These are phyloP conservation scores for Cavia aperea DNA, from an alignment of 2,113 vertebrate genomes.

Conservation along the genomic window DNA sequence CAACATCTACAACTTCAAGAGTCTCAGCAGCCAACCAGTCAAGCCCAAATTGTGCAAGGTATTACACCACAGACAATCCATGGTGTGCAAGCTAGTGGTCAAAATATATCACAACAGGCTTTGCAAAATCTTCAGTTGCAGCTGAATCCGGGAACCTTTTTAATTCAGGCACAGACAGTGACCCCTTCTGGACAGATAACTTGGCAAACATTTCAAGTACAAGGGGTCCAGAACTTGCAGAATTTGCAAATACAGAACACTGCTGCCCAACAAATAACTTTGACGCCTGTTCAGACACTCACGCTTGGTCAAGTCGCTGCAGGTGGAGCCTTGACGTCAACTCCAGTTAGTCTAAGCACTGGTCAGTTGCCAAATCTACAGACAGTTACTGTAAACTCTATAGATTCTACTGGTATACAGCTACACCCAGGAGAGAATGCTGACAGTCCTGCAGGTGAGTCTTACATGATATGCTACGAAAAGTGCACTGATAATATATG, in stretches of 20 bases:
- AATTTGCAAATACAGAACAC: slow-evolving; percentile 97
- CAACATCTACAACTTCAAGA: slow-evolving; percentile 93
- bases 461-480: slow-evolving; percentile 3
- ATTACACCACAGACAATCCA: slow-evolving; percentile 89
- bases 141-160: slow-evolving; percentile 96
- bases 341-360: slow-evolving; percentile 87
- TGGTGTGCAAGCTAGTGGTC: slow-evolving; percentile 81
- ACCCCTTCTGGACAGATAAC: slow-evolving; percentile 97
- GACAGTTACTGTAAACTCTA: slow-evolving; percentile 95
- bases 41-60: slow-evolving; percentile 92
- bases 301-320: slow-evolving; percentile 91
- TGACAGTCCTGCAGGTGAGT: slow-evolving; percentile 86
- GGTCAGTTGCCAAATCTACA: slow-evolving; percentile 97
- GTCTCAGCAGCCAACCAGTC: slow-evolving; percentile 88
- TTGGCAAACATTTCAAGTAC: slow-evolving; percentile 99
- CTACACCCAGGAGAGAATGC: slow-evolving; percentile 88
- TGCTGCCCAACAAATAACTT: slow-evolving; percentile 94
- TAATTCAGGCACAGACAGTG: slow-evolving; percentile 99
- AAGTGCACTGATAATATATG: neutral
- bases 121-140: slow-evolving; percentile 95
- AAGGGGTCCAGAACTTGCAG: slow-evolving; percentile 98
- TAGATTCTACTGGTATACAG: slow-evolving; percentile 88
- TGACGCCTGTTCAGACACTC: slow-evolving; percentile 96
- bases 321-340: slow-evolving; percentile 84
- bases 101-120: slow-evolving; percentile 85